Conservation (phyloP, 2,888 invertebrate genomes). For the Rotaria socialis region DNA sequence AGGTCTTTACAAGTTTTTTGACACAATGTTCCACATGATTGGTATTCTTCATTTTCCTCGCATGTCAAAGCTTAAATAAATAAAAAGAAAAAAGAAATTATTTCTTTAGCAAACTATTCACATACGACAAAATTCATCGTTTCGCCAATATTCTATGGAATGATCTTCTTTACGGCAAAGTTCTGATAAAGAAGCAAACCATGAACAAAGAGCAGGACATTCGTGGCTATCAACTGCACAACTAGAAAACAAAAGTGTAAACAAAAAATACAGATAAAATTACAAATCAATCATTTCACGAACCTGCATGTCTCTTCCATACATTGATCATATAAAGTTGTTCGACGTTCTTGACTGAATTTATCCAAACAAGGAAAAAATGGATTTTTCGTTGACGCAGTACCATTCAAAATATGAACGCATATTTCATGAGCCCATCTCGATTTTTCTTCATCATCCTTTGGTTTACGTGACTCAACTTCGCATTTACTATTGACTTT, state of each 20-base stretch:
- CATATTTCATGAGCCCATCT: background rate
- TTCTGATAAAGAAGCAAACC: constrained; percentile 1
- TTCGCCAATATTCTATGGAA: background rate
- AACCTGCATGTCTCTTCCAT: background rate
- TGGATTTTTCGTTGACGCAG: background rate
- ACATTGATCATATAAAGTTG: background rate
- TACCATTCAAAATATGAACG: background rate
- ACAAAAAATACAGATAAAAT: background rate
- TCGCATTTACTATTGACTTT: background rate
- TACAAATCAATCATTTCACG: background rate
- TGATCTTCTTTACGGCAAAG: background rate
- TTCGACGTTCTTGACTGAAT: background rate
- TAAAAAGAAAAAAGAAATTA: background rate
- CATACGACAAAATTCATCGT: background rate
- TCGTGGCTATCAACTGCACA: background rate
- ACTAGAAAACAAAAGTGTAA: background rate
- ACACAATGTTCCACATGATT: constrained; percentile 37
- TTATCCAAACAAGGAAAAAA: background rate
- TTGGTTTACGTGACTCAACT: background rate
- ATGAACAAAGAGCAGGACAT: background rate
- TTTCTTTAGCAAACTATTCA: background rate
- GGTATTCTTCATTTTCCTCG: constrained; percentile 17
- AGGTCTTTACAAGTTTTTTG: constrained; percentile 8
- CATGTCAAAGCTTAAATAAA: background rate
- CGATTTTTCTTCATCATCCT: background rate